Percentiles rank a stretch among this genome's conserved stretches.
These are phyloP conservation scores for Noctua pronuba DNA, from an alignment of 2,888 invertebrate genomes.

Conservation along the genomic window DNA sequence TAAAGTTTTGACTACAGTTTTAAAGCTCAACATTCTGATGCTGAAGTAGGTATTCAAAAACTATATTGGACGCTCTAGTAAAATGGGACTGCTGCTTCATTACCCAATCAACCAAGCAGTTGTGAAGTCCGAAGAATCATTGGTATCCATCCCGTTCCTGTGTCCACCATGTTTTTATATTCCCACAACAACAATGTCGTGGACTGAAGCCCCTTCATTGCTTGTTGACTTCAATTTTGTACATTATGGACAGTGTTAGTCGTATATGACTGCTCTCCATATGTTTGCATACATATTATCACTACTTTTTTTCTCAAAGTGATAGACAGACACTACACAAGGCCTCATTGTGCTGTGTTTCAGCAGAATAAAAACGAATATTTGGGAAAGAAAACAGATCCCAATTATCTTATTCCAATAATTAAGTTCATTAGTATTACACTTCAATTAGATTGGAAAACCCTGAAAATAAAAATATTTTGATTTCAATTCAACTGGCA, in stretches of 20 bases:
- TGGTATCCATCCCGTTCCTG: background rate
- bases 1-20: constrained; percentile 20
- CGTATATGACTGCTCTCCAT: background rate
- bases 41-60: constrained; percentile 5
- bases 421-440: background rate
- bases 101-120: background rate
- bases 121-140: background rate
- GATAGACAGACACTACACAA: background rate
- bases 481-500: background rate
- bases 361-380: background rate
- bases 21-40: background rate
- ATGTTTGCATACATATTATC: background rate
- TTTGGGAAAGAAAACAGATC: background rate
- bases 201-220: background rate
- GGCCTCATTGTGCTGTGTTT: background rate
- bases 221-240: background rate
- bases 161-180: background rate
- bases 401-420: background rate
- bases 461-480: background rate
- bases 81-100: background rate
- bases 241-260: background rate
- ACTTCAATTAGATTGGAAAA: too few species aligned
- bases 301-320: background rate
- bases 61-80: background rate
- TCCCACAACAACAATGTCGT: background rate